phyloP scores from a whole-genome alignment of 2,888 invertebrate species.

The Charanyca ferruginea region DNA sequence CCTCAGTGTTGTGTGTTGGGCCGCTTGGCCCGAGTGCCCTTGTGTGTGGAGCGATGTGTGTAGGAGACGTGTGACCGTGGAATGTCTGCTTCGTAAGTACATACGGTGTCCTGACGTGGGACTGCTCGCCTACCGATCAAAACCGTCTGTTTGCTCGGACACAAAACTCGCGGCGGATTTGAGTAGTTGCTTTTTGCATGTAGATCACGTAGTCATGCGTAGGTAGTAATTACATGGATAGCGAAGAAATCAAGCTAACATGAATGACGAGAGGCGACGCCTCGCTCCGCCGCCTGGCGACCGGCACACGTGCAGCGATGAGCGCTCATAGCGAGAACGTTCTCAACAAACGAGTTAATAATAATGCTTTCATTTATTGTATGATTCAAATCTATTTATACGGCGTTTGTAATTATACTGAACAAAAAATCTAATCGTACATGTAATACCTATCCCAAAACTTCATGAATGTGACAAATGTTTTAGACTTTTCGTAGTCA shows the following conservation, averaged over 20 bases:
- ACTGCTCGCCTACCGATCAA: constrained; percentile 71
- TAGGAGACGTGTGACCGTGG: constrained; percentile 88
- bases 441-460: constrained; percentile 39
- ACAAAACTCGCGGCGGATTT: constrained; percentile 61
- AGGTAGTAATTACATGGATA: constrained; percentile 76
- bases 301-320: constrained; percentile 83
- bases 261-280: constrained; percentile 83
- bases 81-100: constrained; percentile 89
- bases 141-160: constrained; percentile 60
- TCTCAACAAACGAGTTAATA: constrained; percentile 77
- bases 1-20: constrained; percentile 88
- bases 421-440: constrained; percentile 53
- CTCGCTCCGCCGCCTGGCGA: constrained; percentile 81
- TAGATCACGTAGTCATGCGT: constrained; percentile 72
- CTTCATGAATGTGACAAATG: constrained; percentile 32
- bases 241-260: constrained; percentile 79
- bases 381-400: constrained; percentile 66
- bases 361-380: constrained; percentile 76
- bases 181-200: constrained; percentile 71
- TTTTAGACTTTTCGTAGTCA: constrained; percentile 19
- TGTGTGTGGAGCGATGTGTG: constrained; percentile 85
- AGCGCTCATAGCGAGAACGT: constrained; percentile 73
- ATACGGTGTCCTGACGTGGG: constrained; percentile 77
- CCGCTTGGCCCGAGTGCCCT: constrained; percentile 86
- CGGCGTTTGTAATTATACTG: constrained; percentile 58